A percentile compares a stretch with the other conserved stretches of the same genome.
Conservation (phyloP, 2,888 invertebrate species). For the Phania funesta region DNA sequence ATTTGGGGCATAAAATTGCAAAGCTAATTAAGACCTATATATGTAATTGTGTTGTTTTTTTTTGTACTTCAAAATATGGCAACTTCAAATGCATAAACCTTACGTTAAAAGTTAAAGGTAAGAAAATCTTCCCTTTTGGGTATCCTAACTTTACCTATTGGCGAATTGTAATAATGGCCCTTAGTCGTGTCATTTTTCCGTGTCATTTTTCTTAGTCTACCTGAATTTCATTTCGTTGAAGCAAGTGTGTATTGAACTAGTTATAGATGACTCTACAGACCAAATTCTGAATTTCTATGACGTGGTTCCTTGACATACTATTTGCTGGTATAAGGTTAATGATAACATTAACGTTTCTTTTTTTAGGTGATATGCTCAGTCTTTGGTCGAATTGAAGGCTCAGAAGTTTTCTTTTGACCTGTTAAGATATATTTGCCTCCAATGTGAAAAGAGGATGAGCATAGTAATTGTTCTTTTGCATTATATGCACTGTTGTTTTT, state of each 20-base stretch:
- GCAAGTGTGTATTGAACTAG: conserved; percentile 14
- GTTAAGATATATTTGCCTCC: not conserved
- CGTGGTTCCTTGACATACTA: conserved; percentile 41
- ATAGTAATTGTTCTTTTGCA: not conserved
- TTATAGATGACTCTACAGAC: conserved; percentile 26
- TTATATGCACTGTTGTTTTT: not conserved
- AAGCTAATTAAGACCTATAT: no score
- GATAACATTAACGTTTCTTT: not conserved
- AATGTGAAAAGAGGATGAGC: not conserved
- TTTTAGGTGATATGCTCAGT: not conserved
- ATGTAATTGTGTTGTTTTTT: no score
- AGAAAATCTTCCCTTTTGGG: no score
- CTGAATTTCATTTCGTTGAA: not conserved
- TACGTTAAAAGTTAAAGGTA: no score
- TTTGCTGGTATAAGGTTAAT: conserved; percentile 30
- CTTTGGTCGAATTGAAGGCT: not conserved
- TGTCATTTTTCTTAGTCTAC: no score
- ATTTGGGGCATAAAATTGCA: no score
- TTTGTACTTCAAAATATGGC: no score
- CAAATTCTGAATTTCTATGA: conserved; percentile 38
- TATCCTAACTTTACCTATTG: no score
- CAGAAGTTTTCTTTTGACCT: not conserved
- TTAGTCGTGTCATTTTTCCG: no score
- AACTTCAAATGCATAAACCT: no score
- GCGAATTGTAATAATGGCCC: no score